A percentile compares a stretch with the other conserved stretches of the same genome.
Evolutionary conservation across 2,113 vertebrate species (phyloP).

Genomic region (Phrynocephalus versicolor): DNA sequence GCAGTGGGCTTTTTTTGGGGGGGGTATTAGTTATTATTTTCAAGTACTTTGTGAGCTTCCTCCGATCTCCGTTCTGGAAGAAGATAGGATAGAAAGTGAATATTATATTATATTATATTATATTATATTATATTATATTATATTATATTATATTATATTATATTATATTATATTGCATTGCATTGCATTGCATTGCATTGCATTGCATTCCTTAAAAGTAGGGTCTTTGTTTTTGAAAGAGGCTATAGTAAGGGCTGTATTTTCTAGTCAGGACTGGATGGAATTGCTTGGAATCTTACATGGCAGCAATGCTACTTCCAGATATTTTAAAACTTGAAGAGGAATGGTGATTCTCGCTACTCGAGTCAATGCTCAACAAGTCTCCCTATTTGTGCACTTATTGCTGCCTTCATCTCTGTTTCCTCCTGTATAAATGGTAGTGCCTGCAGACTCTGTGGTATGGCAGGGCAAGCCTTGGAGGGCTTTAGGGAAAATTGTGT

Average conservation of each 20-base stretch:
- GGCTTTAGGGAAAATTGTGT: background rate
- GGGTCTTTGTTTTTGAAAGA: background rate
- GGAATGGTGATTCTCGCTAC: background rate
- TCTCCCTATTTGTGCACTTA: background rate
- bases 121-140: too few relatives aligned
- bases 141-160: too few relatives aligned
- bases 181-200: too few relatives aligned
- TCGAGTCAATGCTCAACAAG: background rate
- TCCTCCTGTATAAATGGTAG: background rate
- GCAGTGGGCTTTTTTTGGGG: too few relatives aligned
- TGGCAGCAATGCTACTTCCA: background rate
- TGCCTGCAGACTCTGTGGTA: background rate
- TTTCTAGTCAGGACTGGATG: background rate
- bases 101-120: too few relatives aligned
- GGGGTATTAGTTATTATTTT: too few relatives aligned
- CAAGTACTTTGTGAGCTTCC: too few relatives aligned
- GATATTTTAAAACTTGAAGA: background rate
- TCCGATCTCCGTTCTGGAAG: too few relatives aligned
- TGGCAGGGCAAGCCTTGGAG: background rate
- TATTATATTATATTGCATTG: too few relatives aligned
- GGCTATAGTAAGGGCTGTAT: background rate
- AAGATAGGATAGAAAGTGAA: too few relatives aligned
- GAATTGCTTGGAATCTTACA: background rate
- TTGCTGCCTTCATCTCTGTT: background rate
- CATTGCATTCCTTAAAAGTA: background rate